phyloP scores from a whole-genome alignment of 2,888 invertebrate genomes.

The Cephus pulcher region DNA sequence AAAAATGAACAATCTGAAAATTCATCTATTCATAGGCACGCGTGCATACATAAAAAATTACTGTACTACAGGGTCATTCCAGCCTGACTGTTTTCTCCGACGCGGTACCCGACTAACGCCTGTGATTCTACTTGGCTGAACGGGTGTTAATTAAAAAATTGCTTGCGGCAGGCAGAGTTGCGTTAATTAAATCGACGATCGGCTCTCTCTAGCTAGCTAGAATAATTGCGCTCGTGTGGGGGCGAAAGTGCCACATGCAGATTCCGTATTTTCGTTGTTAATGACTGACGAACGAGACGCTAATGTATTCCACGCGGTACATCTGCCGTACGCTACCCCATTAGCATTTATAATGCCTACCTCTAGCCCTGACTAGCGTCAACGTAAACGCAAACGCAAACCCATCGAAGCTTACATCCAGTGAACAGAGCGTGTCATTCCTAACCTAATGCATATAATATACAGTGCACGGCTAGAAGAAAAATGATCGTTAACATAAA shows the following conservation, averaged over 20 bases:
- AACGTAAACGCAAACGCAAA: conserved; percentile 52
- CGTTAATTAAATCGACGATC: conserved; percentile 53
- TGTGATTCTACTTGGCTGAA: conserved; percentile 44
- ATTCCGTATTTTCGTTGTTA: conserved; percentile 59
- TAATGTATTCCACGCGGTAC: conserved; percentile 62
- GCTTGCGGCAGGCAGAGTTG: conserved; percentile 48
- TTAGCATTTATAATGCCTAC: conserved; percentile 63
- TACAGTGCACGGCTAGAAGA: too few species aligned
- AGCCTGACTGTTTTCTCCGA: conserved; percentile 19
- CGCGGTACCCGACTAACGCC: conserved; percentile 39
- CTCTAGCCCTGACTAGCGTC: conserved; percentile 49
- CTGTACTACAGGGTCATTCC: too few species aligned
- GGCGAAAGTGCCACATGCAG: conserved; percentile 25
- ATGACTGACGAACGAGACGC: conserved; percentile 61
- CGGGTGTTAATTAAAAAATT: conserved; percentile 56
- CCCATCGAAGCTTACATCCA: too few species aligned
- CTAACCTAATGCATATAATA: too few species aligned
- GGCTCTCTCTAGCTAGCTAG: conserved; percentile 23
- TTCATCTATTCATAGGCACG: too few species aligned
- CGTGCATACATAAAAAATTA: too few species aligned
- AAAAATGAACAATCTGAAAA: too few species aligned
- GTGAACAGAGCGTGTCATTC: too few species aligned
- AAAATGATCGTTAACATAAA: too few species aligned
- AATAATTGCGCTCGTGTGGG: neutral
- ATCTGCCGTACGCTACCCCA: conserved; percentile 55